phyloP scores from a whole-genome alignment of 1,140 invertebrate genomes.

The Tetramorium parvispinum region DNA sequence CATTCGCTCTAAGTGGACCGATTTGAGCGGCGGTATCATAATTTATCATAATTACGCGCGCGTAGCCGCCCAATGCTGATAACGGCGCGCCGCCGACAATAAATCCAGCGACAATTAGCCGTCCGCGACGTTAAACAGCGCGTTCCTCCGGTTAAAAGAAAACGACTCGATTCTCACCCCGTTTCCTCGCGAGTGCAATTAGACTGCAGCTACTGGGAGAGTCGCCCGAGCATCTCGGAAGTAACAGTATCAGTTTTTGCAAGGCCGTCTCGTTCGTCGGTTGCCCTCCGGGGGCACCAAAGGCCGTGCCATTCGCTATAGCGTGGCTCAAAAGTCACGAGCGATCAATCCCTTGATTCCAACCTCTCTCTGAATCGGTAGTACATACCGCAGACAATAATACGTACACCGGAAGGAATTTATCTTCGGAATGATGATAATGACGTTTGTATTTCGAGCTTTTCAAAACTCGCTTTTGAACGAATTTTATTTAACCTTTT shows the following conservation, averaged over 20 bases:
- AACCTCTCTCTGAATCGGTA: too few relatives aligned
- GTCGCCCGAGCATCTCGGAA: constrained; percentile 32
- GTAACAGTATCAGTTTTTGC: constrained; percentile 56
- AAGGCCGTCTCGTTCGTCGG: constrained; percentile 28
- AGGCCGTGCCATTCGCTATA: constrained; percentile 2
- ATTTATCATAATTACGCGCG: constrained; percentile 45
- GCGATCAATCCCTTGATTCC: background rate
- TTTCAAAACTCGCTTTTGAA: background rate
- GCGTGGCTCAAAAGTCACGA: constrained; percentile 6
- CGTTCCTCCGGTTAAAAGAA: background rate
- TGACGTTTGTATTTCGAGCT: background rate
- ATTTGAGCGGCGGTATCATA: constrained; percentile 19
- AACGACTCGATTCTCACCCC: constrained; percentile 31
- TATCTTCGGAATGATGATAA: background rate
- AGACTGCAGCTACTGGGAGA: constrained; percentile 15
- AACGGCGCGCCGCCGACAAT: constrained; percentile 6
- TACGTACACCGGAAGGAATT: background rate
- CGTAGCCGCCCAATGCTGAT: constrained; percentile 37
- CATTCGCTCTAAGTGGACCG: constrained; percentile 5
- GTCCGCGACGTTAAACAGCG: constrained; percentile 7
- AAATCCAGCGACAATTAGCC: constrained; percentile 49
- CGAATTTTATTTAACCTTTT: background rate
- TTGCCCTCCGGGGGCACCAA: constrained; percentile 11
- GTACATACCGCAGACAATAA: too few relatives aligned
- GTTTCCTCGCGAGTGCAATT: constrained; percentile 25